A percentile compares a stretch with the other conserved stretches of the same genome.
Evolutionary conservation across 2,113 vertebrate species (phyloP).

Genomic region (Jaculus jaculus): DNA sequence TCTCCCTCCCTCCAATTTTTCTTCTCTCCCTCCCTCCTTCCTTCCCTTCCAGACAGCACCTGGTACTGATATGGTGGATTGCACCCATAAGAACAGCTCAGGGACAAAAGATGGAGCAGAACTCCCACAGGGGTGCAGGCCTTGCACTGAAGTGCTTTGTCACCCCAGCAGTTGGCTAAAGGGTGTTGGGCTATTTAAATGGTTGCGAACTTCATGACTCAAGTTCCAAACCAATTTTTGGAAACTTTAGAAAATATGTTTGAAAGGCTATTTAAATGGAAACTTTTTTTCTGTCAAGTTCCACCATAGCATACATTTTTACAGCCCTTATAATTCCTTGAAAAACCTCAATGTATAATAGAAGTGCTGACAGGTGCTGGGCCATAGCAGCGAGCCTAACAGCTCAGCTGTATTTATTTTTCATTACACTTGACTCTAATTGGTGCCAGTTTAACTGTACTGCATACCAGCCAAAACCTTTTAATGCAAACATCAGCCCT

Average conservation of each 20-base stretch:
- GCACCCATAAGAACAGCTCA: not conserved
- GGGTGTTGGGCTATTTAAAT: slow-evolving; percentile 77
- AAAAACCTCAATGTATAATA: slow-evolving; percentile 85
- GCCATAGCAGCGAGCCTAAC: slow-evolving; percentile 81
- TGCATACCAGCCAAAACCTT: slow-evolving; percentile 81
- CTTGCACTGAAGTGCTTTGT: slow-evolving; percentile 56
- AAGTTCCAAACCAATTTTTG: slow-evolving; percentile 72
- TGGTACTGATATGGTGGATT: fast-evolving
- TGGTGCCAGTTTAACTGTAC: slow-evolving; percentile 80
- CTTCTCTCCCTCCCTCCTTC: no score
- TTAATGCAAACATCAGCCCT: slow-evolving; percentile 80
- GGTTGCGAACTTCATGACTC: slow-evolving; percentile 76
- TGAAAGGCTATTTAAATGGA: slow-evolving; percentile 77
- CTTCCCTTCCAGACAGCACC: not conserved
- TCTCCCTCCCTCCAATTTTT: no score
- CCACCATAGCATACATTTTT: slow-evolving; percentile 84
- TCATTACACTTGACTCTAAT: slow-evolving; percentile 87
- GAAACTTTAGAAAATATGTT: slow-evolving; percentile 61
- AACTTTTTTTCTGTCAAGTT: slow-evolving; percentile 83
- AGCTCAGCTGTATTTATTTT: slow-evolving; percentile 89
- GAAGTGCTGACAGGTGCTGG: slow-evolving; percentile 86
- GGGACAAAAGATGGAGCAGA: not conserved
- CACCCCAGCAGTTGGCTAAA: slow-evolving; percentile 74
- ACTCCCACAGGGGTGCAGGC: not conserved
- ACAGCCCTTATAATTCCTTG: slow-evolving; percentile 84